Conservation (phyloP, 92 coral and sea anemone species). For the Meandrina meandrites region DNA sequence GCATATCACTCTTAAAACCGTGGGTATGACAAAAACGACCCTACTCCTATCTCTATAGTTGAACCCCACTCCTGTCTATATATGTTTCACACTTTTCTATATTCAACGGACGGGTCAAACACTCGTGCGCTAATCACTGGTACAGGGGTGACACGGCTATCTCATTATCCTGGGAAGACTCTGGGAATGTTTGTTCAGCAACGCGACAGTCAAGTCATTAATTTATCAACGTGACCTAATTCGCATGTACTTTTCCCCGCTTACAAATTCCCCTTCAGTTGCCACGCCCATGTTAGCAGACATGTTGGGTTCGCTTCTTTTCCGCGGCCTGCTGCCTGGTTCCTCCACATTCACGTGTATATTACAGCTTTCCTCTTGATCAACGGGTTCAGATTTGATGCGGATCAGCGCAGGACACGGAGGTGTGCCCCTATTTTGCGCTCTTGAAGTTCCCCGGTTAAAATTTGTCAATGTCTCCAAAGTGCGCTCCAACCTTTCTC, state of each 20-base stretch:
- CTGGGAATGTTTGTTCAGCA: not conserved
- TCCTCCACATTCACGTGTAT: not conserved
- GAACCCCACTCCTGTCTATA: too few species aligned
- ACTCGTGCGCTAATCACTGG: not conserved
- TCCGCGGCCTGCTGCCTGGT: constrained; percentile 14
- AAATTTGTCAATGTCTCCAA: constrained; percentile 11
- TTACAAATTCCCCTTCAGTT: constrained; percentile 15
- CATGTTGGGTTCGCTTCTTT: constrained; percentile 20
- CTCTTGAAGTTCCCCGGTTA: constrained; percentile 25
- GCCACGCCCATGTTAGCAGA: not conserved
- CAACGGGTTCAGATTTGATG: constrained; percentile 76
- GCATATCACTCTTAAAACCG: not conserved
- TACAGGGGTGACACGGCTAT: not conserved
- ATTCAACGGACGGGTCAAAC: not conserved
- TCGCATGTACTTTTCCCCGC: constrained; percentile 40
- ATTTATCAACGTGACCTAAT: constrained; percentile 5
- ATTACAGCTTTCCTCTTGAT: constrained; percentile 12
- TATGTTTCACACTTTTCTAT: not conserved
- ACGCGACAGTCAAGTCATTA: not conserved
- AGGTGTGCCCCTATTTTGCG: constrained; percentile 36
- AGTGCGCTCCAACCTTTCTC: constrained; percentile 38
- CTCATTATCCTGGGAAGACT: too few species aligned
- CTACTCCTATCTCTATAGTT: not conserved
- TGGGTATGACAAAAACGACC: too few species aligned
- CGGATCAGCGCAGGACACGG: constrained; percentile 79